Evolutionary conservation across 37 sponge, comb jelly and placozoan genomes (phyloP).

Genomic region (Chondrilla cf. caribensis): DNA sequence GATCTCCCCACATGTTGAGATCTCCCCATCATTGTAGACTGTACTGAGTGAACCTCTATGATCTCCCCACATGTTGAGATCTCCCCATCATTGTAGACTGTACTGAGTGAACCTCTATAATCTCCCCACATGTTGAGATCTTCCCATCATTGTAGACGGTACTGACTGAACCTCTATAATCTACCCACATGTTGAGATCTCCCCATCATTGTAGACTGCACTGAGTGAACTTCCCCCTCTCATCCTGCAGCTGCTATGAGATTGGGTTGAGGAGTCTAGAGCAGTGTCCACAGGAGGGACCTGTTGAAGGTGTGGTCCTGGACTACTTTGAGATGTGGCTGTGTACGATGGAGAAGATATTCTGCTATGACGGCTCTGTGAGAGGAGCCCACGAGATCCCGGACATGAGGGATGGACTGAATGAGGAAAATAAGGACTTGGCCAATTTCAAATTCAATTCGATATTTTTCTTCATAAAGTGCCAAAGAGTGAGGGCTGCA

Average conservation of each 20-base stretch:
- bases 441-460: conserved; percentile 76
- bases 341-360: conserved; percentile 14
- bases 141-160: too few species aligned
- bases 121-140: too few species aligned
- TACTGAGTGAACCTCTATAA: too few species aligned
- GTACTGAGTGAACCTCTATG: too few species aligned
- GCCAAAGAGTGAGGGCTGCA: conserved; percentile 75
- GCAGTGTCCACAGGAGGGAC: conserved; percentile 10
- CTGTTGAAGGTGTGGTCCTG: conserved; percentile 4
- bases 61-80: too few species aligned
- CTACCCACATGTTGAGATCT: too few species aligned
- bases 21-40: too few species aligned
- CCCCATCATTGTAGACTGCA: too few species aligned
- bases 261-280: conserved; percentile 7
- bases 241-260: conserved; percentile 11
- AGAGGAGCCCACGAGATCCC: not conserved
- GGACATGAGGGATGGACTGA: not conserved
- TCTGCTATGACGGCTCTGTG: not conserved
- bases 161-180: too few species aligned
- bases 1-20: too few species aligned
- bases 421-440: not conserved
- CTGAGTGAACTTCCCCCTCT: too few species aligned
- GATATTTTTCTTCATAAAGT: conserved; percentile 74
- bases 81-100: too few species aligned
- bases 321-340: conserved; percentile 27